Base-by-base conservation (phyloP, 1,140 invertebrate genomes). In the Leptonema lineaticorne region DNA sequence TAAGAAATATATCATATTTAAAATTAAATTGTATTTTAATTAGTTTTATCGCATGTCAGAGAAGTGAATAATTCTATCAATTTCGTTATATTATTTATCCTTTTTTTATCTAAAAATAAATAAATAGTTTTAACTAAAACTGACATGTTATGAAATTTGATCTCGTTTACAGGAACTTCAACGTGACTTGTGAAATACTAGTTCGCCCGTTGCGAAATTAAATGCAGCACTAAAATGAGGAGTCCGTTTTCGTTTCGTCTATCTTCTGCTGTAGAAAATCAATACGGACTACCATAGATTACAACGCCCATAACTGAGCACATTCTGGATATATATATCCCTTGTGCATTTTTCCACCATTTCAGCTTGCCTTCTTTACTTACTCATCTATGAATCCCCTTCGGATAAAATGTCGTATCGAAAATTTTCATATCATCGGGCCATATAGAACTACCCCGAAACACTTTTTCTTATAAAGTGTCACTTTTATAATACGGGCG, bases 221-320 rank as follows among this genome's bases (percentile, higher is more conserved):
- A n/a, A n/a, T n/a, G n/a, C n/a, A n/a, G n/a, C n/a, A n/a, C n/a
- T 41, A 41, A 16, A 8, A 53, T 24, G 50, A 53, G 20, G 18
- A 53, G 50, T 53, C 50, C n/a, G 28, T 16, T 45, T 37, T 45
- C 29, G 29, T 62, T 37, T 37, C 59, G 14, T 45, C 37, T n/a
- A n/a, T 41, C 37, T 45, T 45, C 16, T 26, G 59, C 59, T 62
- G 59, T 62, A 37, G 59, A 62, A 62, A 62, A 62, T 62, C 59
- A 62, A 62, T 62, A 62, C 59, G 22, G 59, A 37, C 59, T 37
- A 37, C 59, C 30, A 33, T 62, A 37, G 59, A 62, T 62, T 62
- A 62, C 59, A 22, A 41, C 59, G 37, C n/a, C 59, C 29, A 62
- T 62, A 62, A 62, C 59, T 62, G 59, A 33, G 59, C 45, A 62